phyloP scores from a whole-genome alignment of 23 tunicate genomes.

The Trididemnum miniatum region DNA sequence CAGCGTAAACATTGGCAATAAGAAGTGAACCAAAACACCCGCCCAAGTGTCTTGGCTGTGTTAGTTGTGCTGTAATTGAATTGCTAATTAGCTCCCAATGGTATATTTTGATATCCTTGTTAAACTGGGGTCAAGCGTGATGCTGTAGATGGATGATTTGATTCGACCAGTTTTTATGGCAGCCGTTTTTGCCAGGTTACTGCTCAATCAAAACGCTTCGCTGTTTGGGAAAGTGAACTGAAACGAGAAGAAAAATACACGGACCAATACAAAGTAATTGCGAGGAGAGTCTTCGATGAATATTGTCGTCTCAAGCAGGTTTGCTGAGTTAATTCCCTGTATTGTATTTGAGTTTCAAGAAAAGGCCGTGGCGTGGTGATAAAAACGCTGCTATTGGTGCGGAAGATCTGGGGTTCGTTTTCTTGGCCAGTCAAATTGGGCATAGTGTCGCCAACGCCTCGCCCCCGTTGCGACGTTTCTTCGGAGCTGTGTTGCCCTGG shows the following conservation, averaged over 20 bases:
- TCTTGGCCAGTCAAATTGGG: not conserved
- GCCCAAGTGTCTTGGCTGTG: too few relatives aligned
- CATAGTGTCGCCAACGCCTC: not conserved
- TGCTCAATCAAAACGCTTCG: constrained; percentile 58
- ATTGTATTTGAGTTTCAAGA: too few relatives aligned
- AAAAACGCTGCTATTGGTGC: not conserved
- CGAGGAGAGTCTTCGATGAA: constrained; percentile 52
- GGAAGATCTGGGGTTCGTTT: not conserved
- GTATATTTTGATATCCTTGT: too few relatives aligned
- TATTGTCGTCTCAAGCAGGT: constrained; percentile 66
- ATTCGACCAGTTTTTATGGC: too few relatives aligned
- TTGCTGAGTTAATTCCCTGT: not conserved
- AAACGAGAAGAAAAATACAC: constrained; percentile 53
- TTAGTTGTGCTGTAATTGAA: too few relatives aligned
- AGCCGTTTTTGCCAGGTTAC: constrained; percentile 51
- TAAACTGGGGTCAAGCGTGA: too few relatives aligned
- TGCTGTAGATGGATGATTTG: too few relatives aligned
- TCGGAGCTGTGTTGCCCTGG: not conserved
- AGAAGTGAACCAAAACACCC: too few relatives aligned
- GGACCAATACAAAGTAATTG: constrained; percentile 60
- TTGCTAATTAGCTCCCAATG: too few relatives aligned
- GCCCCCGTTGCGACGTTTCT: too few relatives aligned
- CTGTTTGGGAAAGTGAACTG: constrained; percentile 43
- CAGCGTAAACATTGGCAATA: too few relatives aligned
- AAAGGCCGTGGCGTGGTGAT: too few relatives aligned